Conservation (phyloP, 1,140 invertebrate species). For the Telenomus remus region DNA sequence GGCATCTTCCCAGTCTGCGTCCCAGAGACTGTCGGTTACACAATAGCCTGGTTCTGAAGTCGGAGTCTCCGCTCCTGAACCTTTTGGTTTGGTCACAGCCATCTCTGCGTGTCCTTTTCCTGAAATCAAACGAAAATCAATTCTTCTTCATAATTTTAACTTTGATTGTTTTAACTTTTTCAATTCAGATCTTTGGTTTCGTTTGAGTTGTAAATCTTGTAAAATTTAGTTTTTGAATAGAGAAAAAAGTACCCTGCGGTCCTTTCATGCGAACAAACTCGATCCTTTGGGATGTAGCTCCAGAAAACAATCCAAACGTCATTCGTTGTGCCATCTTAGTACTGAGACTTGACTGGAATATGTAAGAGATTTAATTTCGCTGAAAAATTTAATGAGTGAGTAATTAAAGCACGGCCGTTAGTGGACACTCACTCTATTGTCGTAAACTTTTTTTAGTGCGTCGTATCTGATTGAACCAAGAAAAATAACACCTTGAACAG, state of each 20-base stretch:
- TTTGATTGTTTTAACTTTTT: conserved; percentile 1
- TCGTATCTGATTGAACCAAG: conserved; percentile 98
- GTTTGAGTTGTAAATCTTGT: not conserved
- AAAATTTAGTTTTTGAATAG: too few relatives aligned
- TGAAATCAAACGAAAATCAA: conserved; percentile 38
- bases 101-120: conserved; percentile 98
- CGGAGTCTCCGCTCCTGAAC: conserved; percentile 94
- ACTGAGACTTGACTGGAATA: conserved; percentile 90
- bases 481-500: conserved; percentile 94
- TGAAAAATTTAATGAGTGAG: not conserved
- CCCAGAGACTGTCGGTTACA: conserved; percentile 87
- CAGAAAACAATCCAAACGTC: conserved; percentile 93
- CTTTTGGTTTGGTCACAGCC: conserved; percentile 94
- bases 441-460: conserved; percentile 96
- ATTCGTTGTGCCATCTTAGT: conserved; percentile 96
- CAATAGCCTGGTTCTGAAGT: conserved; percentile 93
- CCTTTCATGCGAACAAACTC: conserved; percentile 99
- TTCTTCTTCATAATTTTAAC: conserved; percentile 12
- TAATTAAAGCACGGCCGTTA: too few relatives aligned
- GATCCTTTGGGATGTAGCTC: conserved; percentile 86
- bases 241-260: conserved; percentile 86
- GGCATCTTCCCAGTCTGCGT: conserved; percentile 90
- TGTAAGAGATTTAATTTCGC: conserved; percentile 16
- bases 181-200: not conserved
- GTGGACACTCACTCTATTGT: conserved; percentile 93